Evolutionary conservation across 2,888 invertebrate species (phyloP).

Genomic region (Drosophila picticornis): DNA sequence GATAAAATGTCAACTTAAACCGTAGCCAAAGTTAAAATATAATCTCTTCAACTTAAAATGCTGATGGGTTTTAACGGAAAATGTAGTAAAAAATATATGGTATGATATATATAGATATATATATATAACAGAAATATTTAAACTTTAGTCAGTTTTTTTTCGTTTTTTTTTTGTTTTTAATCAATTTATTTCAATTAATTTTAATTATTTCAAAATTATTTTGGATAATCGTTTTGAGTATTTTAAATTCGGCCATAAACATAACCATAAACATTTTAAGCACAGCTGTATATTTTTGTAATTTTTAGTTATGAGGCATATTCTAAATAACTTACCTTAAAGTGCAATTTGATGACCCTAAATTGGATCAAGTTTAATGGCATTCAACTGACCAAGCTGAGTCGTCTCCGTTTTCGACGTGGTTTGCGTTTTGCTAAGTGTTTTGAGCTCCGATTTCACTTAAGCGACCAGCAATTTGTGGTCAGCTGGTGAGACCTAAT

Average conservation of each 20-base stretch:
- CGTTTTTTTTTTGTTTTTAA: not conserved
- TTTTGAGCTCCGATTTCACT: conserved; percentile 33
- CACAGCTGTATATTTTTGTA: not conserved
- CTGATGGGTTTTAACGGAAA: not conserved
- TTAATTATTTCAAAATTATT: not conserved
- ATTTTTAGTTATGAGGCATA: not conserved
- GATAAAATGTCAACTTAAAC: not conserved
- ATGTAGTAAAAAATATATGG: not conserved
- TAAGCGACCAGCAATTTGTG: conserved; percentile 56
- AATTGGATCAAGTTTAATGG: conserved; percentile 2
- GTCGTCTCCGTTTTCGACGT: not conserved
- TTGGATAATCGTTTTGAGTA: not conserved
- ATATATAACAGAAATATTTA: not conserved
- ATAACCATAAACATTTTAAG: not conserved
- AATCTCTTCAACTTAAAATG: not conserved
- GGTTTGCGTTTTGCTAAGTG: not conserved
- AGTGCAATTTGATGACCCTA: not conserved
- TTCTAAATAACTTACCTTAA: not conserved
- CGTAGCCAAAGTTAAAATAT: not conserved
- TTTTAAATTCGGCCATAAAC: not conserved
- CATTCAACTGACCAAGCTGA: not conserved
- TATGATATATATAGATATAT: not conserved
- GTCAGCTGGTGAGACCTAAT: conserved; percentile 33
- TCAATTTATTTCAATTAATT: not conserved
- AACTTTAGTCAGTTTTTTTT: not conserved